Evolutionary conservation across 2,113 vertebrate species (phyloP), one percentile per base, ranked within the genome.

Genomic region (Nothocercus julius): DNA sequence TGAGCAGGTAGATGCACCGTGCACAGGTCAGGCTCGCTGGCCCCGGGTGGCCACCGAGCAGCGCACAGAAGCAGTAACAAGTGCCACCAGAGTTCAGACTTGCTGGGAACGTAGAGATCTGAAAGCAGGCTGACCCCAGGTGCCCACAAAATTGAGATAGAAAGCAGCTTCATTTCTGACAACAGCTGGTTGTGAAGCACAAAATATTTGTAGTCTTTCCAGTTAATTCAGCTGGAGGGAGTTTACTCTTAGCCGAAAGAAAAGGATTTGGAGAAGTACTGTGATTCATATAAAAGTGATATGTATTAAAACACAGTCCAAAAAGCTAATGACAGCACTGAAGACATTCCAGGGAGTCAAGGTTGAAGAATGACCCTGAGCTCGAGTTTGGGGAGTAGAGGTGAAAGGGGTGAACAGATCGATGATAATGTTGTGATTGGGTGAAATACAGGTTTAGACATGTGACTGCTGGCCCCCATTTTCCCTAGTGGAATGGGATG

Each of bases 41-140:
- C n/a, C 88, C 68, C 16, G 13, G 1, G 0, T 74, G n/a, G 15
- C 49, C 56, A 21, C 11, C 0, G 1, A 42, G 36, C n/a, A 86
- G 70, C 27, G 34, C 47, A 4, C 11, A 7, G 44, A 85, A 93
- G 59, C 28, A 42, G 36, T 34, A 54, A 67, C 86, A 96, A 90
- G 28, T 2, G 6, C 36, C 56, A 54, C 54, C 25, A 30, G n/a
- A 87, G 7, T 72, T 84, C 74, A 74, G 76, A 9, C 15, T 85
- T 13, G 21, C 13, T 86, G 80, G 72, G 84, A 91, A 16, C 40
- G 8, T 1, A 2, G 40, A 67, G 36, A 67, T 34, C 36, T 72
- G 67, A 89, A 84, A 74, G 21, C 40, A 84, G 64, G 27, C 51
- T 91, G 70, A 78, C 24, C 49, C 72, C 62, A 49, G 36, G 13